Evolutionary conservation across 2,797 vertebrate species (phyloP).

Genomic region (Cirrhinus mrigala): DNA sequence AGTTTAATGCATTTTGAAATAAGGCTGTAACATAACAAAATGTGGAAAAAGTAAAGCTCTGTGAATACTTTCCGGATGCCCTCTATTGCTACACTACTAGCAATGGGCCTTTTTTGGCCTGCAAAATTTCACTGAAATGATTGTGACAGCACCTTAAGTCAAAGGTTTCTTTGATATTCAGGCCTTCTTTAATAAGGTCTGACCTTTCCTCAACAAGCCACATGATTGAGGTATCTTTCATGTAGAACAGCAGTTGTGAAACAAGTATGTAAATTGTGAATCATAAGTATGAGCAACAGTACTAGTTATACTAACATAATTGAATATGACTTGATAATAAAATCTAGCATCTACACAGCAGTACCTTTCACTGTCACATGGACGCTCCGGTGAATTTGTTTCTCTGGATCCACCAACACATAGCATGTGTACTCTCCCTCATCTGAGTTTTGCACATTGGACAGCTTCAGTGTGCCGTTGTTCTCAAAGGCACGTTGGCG

Average conservation of each 20-base stretch:
- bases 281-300: neutral
- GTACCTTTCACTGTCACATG: constrained; percentile 94
- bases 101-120: neutral
- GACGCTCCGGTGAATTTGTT: constrained; percentile 96
- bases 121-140: neutral
- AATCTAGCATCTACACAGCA: constrained; percentile 20
- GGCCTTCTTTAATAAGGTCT: neutral
- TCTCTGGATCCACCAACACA: constrained; percentile 94
- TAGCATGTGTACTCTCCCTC: constrained; percentile 98
- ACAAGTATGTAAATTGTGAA: neutral
- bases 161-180: neutral
- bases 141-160: neutral
- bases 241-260: neutral
- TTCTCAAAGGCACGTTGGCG: constrained; percentile 97
- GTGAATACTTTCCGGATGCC: no score
- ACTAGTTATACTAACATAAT: neutral
- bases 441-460: constrained; percentile 94
- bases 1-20: neutral
- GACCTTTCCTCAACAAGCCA: neutral
- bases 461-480: constrained; percentile 95
- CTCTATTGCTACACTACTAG: neutral
- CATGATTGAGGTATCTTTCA: neutral
- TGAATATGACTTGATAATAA: neutral
- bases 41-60: neutral
- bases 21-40: neutral